These are phyloP conservation scores for Diceros bicornis DNA, from an alignment of 2,797 vertebrate genomes.

Conservation along the genomic window DNA sequence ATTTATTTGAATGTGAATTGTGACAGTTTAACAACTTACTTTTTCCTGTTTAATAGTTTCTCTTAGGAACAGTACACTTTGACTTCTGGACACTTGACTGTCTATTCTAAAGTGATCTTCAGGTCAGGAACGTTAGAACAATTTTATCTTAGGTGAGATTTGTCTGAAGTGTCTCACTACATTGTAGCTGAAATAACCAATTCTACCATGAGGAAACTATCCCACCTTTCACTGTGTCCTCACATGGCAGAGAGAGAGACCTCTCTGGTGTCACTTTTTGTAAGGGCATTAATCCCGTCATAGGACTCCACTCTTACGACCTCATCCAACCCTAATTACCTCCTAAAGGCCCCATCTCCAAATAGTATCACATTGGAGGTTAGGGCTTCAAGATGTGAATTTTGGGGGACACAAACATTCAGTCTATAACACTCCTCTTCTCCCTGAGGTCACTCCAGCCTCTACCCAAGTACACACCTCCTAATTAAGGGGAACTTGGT, in stretches of 20 bases:
- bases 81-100: neutral
- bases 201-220: neutral
- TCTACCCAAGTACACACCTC: neutral
- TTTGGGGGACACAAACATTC: neutral
- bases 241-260: neutral
- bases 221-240: neutral
- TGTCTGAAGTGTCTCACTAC: neutral
- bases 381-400: neutral
- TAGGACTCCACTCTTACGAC: neutral
- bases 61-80: neutral
- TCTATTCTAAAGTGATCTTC: slow-evolving; percentile 48
- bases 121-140: neutral
- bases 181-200: slow-evolving; percentile 3
- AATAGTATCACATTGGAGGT: neutral
- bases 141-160: slow-evolving; percentile 23
- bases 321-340: neutral
- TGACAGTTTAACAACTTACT: slow-evolving; percentile 25
- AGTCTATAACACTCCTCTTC: neutral
- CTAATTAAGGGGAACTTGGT: neutral
- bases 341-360: neutral
- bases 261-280: neutral
- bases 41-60: slow-evolving; percentile 12
- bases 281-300: neutral
- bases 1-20: slow-evolving; percentile 15
- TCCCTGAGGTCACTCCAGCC: neutral